Base-by-base conservation (phyloP, 2,113 vertebrate species). In the Gambusia affinis region DNA sequence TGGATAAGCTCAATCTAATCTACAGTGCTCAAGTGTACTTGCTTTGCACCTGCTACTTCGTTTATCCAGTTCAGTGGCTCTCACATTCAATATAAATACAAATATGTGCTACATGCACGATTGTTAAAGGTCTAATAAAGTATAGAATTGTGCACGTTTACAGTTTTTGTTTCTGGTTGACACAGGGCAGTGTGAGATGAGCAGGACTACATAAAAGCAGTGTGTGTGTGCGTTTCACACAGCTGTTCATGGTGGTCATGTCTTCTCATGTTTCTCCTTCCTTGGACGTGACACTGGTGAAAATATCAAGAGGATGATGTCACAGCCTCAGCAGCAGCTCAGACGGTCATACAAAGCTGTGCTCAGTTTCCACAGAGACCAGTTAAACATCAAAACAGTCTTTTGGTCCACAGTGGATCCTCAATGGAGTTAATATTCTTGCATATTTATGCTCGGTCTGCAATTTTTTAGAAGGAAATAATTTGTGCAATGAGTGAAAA, bases 301-400 rank as follows among this genome's bases (percentile, higher is more conserved):
- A 84, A 91, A 91, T 92, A 91, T 88, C 82, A 78, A 85, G 81
- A 68, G 67, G 80, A 88, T 93, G 91, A 93, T 92, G 91, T 93
- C 89, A 92, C 76, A 78, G 8, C 81, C 75, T 89, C 74, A 88
- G 57, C 73, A 69, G 71, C 60, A 39, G 64, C 68, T 70, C 75
- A 73, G 82, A 64, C 76, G 33, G 39, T 54, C 22, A 67, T 83
- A 89, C 89, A 90, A 90, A 91, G 84, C 78, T 80, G 64, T 75
- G 84, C 78, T 87, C 81, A 63, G 88, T 92, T 91, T 89, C 92
- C 91, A 91, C 78, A 83, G 89, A 90, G 90, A 93, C 83, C 44
- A 65, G 72, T 91, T 80, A 89, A 90, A 92, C 87, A 89, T 83
- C 79, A 88, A 86, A 90, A 90, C 86, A 89, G 57, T 28, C 82